Percentiles rank a stretch among this genome's conserved stretches.
Evolutionary conservation across 2,113 vertebrate species (phyloP).

Genomic region (Tachysurus vachellii): DNA sequence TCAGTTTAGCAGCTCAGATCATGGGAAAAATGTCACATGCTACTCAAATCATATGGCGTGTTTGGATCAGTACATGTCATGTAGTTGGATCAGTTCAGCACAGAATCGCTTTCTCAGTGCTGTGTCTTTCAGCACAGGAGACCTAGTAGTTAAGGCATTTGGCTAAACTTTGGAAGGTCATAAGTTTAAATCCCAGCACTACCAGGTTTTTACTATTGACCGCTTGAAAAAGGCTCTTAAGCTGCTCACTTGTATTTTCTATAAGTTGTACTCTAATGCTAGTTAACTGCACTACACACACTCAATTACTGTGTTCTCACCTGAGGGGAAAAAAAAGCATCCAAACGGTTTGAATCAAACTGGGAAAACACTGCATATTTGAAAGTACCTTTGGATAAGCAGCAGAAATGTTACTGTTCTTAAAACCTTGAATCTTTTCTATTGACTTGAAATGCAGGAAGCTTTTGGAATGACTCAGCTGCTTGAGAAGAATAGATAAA

Average conservation of each 20-base stretch:
- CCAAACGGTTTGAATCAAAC: background rate
- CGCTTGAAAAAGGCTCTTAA: background rate
- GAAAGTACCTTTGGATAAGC: background rate
- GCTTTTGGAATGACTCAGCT: constrained; percentile 18
- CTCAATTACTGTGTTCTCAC: background rate
- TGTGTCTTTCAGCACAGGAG: background rate
- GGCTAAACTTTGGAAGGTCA: background rate
- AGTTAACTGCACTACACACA: background rate
- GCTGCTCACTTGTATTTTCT: background rate
- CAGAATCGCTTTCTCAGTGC: background rate
- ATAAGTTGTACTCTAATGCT: background rate
- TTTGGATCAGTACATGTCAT: background rate
- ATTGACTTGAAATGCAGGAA: background rate
- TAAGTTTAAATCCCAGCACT: background rate
- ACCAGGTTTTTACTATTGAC: background rate
- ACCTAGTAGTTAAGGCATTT: background rate
- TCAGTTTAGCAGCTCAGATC: background rate
- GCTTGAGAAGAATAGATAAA: background rate
- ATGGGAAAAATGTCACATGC: background rate
- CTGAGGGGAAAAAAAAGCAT: background rate
- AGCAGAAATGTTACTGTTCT: background rate
- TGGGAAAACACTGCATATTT: background rate
- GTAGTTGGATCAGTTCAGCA: background rate
- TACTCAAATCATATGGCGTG: background rate
- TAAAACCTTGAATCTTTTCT: background rate